Base-by-base conservation (phyloP, 2,888 invertebrate genomes). In the Polymixis flavicincta region DNA sequence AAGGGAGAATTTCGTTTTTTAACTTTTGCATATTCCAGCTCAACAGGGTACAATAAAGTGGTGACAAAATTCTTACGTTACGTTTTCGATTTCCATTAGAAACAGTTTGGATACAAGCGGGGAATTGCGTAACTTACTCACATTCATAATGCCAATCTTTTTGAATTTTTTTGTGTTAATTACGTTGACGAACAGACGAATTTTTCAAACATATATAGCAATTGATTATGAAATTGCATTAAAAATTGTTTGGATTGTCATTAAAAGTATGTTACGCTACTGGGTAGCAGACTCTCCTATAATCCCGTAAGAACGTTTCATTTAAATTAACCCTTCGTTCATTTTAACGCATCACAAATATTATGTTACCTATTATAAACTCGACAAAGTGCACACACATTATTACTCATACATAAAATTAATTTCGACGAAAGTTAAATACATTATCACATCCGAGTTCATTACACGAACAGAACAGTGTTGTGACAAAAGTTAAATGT, bases 381-480 rank as follows among this genome's bases (percentile, higher is more conserved):
- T 65, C 19, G 14, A 42, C 19, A 50, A 42, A 57, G 14, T 50
- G 11, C 50, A 32, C 4, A 11, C 48, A 50, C 37, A 14, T 75
- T 25, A 52, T 61, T 9, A 63, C 28, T 55, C n/a, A 9, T 14
- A n/a, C 52, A 32, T 28, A n/a, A 70, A 78, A 70, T 78, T 45
- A 59, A 69, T 61, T 52, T 45, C 14, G 25, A 52, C 45, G 42
- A 61, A 71, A 65, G 22, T 69, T 32, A 55, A 61, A 66, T 22
- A 25, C 28, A 66, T 22, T n/a, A 63, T 61, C 61, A 22, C 52
- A 64, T 72, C 37, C 22, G 2, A 52, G 37, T 32, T 72, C 19
- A 79, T 79, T 64, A 57, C 60, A 63, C 45, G 25, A 45, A 57
- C 66, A 28, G 54, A 17, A 48, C 32, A 48, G n/a, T 37, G 37